Percentiles rank a stretch among this genome's conserved stretches.
Evolutionary conservation across 2,113 vertebrate genomes (phyloP).

Genomic region (Aleadryas rufinucha): DNA sequence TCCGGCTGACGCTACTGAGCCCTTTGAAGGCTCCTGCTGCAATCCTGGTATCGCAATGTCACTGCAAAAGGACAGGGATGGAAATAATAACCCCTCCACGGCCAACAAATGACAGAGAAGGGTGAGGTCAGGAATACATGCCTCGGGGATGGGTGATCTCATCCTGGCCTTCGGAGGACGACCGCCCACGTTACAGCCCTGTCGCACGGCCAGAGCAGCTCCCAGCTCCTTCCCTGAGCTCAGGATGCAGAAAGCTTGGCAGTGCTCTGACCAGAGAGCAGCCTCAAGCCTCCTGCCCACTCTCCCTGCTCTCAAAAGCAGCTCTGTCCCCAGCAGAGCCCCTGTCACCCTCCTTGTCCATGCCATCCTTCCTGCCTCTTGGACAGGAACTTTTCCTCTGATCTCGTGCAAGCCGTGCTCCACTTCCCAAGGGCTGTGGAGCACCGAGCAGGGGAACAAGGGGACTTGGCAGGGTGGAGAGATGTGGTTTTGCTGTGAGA

Average conservation of each 20-base stretch:
- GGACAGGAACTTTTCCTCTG: neutral
- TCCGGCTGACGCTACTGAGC: conserved; percentile 7
- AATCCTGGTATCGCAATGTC: conserved; percentile 20
- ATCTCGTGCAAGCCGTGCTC: fast-evolving
- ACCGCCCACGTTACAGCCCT: conserved; percentile 27
- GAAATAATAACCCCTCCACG: conserved; percentile 51
- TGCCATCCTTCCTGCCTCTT: neutral
- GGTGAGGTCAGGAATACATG: conserved; percentile 52
- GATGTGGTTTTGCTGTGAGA: neutral
- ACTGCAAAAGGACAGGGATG: conserved; percentile 16
- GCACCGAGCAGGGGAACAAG: neutral
- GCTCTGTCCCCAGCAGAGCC: neutral
- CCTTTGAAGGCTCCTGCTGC: conserved; percentile 41
- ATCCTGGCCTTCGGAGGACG: conserved; percentile 16
- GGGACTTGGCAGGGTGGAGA: neutral
- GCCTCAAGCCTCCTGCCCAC: neutral
- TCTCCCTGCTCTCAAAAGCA: neutral
- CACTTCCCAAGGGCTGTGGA: neutral
- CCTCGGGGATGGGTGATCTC: conserved; percentile 53
- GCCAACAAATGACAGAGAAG: conserved; percentile 47
- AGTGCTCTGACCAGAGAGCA: neutral
- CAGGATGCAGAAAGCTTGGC: neutral
- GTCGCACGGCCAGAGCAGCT: neutral
- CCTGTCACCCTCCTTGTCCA: neutral
- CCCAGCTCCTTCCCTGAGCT: neutral